Evolutionary conservation across 2,797 vertebrate genomes (phyloP), one percentile per base, ranked within the genome.

Genomic region (Chloroceryle inda): DNA sequence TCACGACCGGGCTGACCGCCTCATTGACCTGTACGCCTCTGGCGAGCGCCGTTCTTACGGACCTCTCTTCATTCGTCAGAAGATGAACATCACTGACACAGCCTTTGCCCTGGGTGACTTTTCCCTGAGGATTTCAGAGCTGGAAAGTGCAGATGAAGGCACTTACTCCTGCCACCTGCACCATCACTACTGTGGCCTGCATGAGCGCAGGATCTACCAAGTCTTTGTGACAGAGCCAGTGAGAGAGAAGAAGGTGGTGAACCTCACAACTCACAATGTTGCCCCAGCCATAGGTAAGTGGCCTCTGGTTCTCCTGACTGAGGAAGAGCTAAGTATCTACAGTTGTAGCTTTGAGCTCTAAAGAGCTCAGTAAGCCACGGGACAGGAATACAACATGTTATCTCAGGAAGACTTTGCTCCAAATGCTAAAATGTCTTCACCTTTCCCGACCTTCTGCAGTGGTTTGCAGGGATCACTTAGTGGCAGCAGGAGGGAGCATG

Each of bases 101-200:
- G 99, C 99, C 29, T 99, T 99, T 49, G 98, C 98, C 10, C 69
- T 98, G 13, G 99, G 99, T 0, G 99, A 99, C 94, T 99, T 99
- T 97, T 99, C 99, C 0, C 98, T 99, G 89, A 92, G 96, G 55
- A 98, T 99, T 67, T 95, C 98, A 0, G 87, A 96, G 82, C 94
- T 99, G 97, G 98, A 98, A 89, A 98, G 97, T 1, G 97, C 97
- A 0, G 98, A 99, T 8, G 98, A 98, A 96, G 99, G 99, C 73
- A 98, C 99, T 40, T 99, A 99, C 89, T 99, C 99, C 40, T 99
- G 99, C 96, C 98, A 99, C 96, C 98, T 99, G 93, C 99, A 99
- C 92, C 99, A 99, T 74, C 99, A 99, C 96, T 99, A 99, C 98
- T 99, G 99, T 3, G 99, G 99, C 5, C 98, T 99, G n/a, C 98